Evolutionary conservation across 2,888 invertebrate species (phyloP).

Genomic region (Pelosia muscerda): DNA sequence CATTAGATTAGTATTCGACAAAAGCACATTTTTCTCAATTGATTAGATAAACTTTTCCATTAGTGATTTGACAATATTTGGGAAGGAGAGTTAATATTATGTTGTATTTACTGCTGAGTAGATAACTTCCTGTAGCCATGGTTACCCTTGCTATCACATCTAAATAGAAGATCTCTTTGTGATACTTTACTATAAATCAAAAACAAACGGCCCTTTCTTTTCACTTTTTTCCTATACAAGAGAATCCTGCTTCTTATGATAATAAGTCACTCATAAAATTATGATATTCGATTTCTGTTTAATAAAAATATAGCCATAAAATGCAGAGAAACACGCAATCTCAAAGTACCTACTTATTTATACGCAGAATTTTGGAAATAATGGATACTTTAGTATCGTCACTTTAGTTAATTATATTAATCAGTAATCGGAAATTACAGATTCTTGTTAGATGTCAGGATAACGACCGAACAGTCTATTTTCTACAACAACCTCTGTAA

Average conservation of each 20-base stretch:
- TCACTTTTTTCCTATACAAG: slow-evolving; percentile 33
- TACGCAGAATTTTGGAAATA: slow-evolving; percentile 42
- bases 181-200: slow-evolving; percentile 49
- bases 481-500: slow-evolving; percentile 19
- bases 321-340: slow-evolving; percentile 38
- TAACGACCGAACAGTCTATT: slow-evolving; percentile 22
- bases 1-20: slow-evolving; percentile 45
- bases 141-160: slow-evolving; percentile 46
- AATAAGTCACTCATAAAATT: slow-evolving; percentile 42
- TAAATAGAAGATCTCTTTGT: slow-evolving; percentile 53
- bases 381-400: slow-evolving; percentile 35
- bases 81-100: slow-evolving; percentile 44
- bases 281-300: slow-evolving; percentile 41
- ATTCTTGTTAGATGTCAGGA: slow-evolving; percentile 30
- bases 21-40: slow-evolving; percentile 47
- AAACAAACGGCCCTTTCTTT: slow-evolving; percentile 49
- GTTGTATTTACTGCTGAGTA: slow-evolving; percentile 46
- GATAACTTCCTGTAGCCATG: slow-evolving; percentile 43
- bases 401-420: slow-evolving; percentile 45
- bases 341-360: slow-evolving; percentile 29
- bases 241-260: slow-evolving; percentile 38
- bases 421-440: slow-evolving; percentile 25
- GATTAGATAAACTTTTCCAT: slow-evolving; percentile 52
- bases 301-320: slow-evolving; percentile 44
- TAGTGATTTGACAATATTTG: slow-evolving; percentile 49